Conservation (phyloP, 2,113 vertebrate species). For the Canis aureus region DNA sequence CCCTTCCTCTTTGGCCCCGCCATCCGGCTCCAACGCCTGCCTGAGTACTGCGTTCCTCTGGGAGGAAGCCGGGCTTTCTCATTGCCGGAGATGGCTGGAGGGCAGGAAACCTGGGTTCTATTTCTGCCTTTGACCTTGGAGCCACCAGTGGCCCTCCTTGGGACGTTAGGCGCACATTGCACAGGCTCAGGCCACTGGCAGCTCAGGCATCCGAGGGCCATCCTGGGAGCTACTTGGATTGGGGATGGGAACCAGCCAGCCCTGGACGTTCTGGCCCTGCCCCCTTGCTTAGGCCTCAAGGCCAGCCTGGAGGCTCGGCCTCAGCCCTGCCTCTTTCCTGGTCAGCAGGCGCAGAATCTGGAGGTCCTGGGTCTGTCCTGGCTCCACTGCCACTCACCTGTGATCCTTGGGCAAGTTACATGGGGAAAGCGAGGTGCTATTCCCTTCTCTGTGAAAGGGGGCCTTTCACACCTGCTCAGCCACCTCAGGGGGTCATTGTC, state of each 20-base stretch:
- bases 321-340: background rate
- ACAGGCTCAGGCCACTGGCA: background rate
- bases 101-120: conserved; percentile 80
- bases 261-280: background rate
- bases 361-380: background rate
- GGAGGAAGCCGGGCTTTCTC: conserved; percentile 75
- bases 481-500: background rate
- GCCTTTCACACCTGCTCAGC: background rate
- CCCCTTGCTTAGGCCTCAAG: background rate
- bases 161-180: background rate
- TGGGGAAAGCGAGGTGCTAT: background rate
- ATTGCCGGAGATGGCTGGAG: conserved; percentile 6
- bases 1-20: background rate
- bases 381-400: background rate
- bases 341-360: background rate
- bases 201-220: background rate
- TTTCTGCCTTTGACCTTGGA: conserved; percentile 77
- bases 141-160: background rate
- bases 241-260: background rate
- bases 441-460: background rate
- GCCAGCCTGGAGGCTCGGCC: background rate
- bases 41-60: conserved; percentile 68
- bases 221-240: background rate
- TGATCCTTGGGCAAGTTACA: background rate
- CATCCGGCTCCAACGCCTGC: background rate